These are phyloP conservation scores for Vulpes lagopus DNA, from an alignment of 2,113 vertebrate genomes.

Conservation along the genomic window DNA sequence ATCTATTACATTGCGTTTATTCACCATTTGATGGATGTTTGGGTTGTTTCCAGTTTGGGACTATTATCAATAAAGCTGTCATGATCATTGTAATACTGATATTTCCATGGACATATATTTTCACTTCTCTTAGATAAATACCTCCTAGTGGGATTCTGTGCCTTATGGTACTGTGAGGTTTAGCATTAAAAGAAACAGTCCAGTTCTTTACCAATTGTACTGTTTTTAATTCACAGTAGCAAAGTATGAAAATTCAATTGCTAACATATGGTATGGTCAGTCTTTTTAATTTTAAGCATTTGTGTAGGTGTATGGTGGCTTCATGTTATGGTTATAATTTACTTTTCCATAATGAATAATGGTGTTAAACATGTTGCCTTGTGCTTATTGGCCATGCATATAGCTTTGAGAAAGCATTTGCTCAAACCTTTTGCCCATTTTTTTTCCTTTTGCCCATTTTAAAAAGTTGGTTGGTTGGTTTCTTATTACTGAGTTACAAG, in stretches of 20 bases:
- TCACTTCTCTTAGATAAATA: neutral
- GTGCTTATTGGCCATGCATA: neutral
- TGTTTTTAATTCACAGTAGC: neutral
- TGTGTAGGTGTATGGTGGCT: neutral
- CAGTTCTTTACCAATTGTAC: neutral
- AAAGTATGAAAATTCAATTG: neutral
- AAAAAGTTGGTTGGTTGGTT: neutral
- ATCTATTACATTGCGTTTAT: neutral
- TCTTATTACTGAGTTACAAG: neutral
- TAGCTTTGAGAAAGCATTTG: neutral
- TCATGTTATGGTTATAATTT: neutral
- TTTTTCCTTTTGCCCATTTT: neutral
- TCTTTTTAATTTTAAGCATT: neutral
- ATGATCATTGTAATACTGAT: neutral
- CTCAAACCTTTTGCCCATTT: neutral
- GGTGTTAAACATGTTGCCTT: neutral
- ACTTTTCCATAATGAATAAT: neutral
- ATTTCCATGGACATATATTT: neutral
- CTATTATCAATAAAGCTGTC: neutral
- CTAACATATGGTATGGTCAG: neutral
- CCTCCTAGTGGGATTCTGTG: neutral
- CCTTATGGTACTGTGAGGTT: neutral
- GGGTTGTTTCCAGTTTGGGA: neutral
- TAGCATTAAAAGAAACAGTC: neutral
- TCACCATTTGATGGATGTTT: neutral